Evolutionary conservation across 2,888 invertebrate genomes (phyloP), one percentile per base, ranked within the genome.

Genomic region (Dendrolimus houi): DNA sequence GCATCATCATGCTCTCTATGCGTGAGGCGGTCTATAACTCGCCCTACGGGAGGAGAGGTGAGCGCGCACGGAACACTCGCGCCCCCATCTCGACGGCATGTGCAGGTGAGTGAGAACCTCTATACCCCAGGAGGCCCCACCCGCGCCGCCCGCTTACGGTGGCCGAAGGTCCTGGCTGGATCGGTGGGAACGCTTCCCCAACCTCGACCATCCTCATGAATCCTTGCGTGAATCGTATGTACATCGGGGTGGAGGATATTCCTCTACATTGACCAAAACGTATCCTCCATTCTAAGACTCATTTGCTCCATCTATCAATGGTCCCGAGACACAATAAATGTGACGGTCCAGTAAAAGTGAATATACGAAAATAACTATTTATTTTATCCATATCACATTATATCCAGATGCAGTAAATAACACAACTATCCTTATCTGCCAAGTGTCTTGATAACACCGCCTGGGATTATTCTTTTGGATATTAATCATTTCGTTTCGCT

Each of bases 401-500:
- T 29, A 29, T 29, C 56, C 55, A 60, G 52, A 56, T 58, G 68
- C 73, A 72, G 69, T 79, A 76, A 74, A 77, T 76, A 75, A 78
- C 71, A 42, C 63, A 64, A 68, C 70, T 71, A 68, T 65, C 63
- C 69, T 70, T 74, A 74, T 73, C 72, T 72, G 56, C 62, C 62
- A 62, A 58, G 59, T 65, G 58, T 69, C 69, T 64, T 69, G 79
- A 81, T 83, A 83, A 82, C 71, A 71, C 65, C 64, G 66, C 65
- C 63, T 59, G 64, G 60, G 68, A 74, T 67, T 69, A 69, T 67
- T 63, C 65, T 62, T 61, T 58, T 59, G 69, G 78, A 77, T 82
- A 85, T 85, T 80, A 83, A 84, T 85, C 85, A 83, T 79, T 61
- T 72, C 61, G 47, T 64, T 69, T 68, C 71, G 67, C 69, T 68